Conservation (phyloP, 2,113 vertebrate genomes). For the Siniperca knerii region DNA sequence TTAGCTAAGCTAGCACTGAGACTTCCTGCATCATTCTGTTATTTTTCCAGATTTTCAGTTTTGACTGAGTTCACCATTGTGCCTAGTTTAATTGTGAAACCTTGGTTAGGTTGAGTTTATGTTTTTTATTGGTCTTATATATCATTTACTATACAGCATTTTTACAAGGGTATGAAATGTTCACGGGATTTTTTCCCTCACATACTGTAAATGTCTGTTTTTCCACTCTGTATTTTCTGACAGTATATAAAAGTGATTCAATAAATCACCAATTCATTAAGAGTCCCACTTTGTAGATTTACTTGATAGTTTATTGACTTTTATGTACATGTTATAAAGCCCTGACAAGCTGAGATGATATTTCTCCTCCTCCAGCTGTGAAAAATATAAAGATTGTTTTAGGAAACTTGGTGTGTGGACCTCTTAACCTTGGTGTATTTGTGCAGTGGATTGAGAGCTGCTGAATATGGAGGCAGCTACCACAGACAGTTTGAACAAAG, state of each 20-base stretch:
- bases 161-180: not conserved
- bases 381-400: not conserved
- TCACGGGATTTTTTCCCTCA: not conserved
- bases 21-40: too few relatives aligned
- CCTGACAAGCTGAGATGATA: not conserved
- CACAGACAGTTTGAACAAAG: not conserved
- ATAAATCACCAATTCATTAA: not conserved
- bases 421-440: not conserved
- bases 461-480: not conserved
- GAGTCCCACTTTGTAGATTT: not conserved
- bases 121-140: not conserved
- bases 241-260: not conserved
- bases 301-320: not conserved
- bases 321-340: not conserved
- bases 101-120: not conserved
- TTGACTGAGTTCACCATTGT: too few relatives aligned
- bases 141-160: not conserved
- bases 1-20: not conserved
- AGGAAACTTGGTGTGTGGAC: not conserved
- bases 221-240: not conserved
- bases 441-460: not conserved
- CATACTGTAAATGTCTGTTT: not conserved
- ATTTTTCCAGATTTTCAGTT: too few relatives aligned
- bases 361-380: not conserved
- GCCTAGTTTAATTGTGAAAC: not conserved